A percentile compares a stretch with the other conserved stretches of the same genome.
Conservation (phyloP, 1,140 invertebrate species). For the Cyphomyrmex costatus region DNA sequence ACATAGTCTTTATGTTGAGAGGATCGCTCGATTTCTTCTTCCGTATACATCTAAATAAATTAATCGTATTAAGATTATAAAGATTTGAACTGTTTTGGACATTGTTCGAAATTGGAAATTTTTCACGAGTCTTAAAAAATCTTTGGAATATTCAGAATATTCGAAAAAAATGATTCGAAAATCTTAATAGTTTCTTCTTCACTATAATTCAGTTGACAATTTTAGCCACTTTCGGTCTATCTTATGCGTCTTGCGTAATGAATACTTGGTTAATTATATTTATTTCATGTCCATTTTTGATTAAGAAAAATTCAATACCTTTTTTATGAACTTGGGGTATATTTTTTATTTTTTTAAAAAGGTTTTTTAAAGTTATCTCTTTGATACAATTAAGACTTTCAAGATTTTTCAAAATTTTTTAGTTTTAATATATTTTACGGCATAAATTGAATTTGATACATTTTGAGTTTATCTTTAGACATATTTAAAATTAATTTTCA, state of each 20-base stretch:
- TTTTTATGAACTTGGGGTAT: too few species aligned
- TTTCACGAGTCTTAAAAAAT: not conserved
- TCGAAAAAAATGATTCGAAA: too few species aligned
- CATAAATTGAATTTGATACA: not conserved
- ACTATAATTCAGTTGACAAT: too few species aligned
- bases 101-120: slow-evolving; percentile 3
- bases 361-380: too few species aligned
- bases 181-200: too few species aligned
- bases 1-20: not conserved
- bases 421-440: not conserved
- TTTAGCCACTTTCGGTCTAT: too few species aligned
- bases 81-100: not conserved
- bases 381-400: not conserved
- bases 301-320: too few species aligned
- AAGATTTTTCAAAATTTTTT: not conserved
- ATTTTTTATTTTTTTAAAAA: too few species aligned
- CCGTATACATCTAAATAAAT: not conserved
- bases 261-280: too few species aligned
- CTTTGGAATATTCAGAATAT: not conserved
- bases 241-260: too few species aligned
- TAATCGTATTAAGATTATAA: slow-evolving; percentile 1
- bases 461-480: not conserved
- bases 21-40: not conserved
- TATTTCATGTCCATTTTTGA: too few species aligned
- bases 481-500: not conserved